A percentile compares a stretch with the other conserved stretches of the same genome.
phyloP scores from a whole-genome alignment of 2,888 invertebrate species.

The Zhengitettix transpicula region DNA sequence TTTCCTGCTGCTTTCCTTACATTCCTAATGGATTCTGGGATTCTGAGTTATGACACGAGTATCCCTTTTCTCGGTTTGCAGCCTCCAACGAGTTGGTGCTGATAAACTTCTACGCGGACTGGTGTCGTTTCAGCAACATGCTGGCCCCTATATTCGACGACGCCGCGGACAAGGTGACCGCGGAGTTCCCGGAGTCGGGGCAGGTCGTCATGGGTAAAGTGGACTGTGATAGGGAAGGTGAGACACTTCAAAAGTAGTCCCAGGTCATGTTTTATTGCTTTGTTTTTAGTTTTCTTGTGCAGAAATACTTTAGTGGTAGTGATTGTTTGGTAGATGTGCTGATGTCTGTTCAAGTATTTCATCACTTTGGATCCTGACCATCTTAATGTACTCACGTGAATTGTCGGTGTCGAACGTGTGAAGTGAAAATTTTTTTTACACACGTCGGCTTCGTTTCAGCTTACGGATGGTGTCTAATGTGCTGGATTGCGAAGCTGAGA shows the following conservation, averaged over 20 bases:
- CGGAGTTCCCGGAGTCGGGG: constrained; percentile 55
- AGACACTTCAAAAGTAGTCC: constrained; percentile 16
- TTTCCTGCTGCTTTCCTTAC: too few species aligned
- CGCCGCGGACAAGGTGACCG: constrained; percentile 70
- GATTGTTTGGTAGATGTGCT: too few species aligned
- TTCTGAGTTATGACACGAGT: background rate
- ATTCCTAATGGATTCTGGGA: too few species aligned
- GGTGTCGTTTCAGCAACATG: constrained; percentile 98
- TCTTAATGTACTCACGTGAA: too few species aligned
- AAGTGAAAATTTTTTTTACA: too few species aligned
- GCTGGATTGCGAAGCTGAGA: too few species aligned
- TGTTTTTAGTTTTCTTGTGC: constrained; percentile 7
- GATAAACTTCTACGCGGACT: constrained; percentile 98
- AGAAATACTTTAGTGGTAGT: too few species aligned
- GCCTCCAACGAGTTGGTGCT: constrained; percentile 93
- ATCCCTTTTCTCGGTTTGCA: constrained; percentile 31
- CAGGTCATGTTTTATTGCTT: background rate
- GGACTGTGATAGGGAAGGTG: constrained; percentile 86
- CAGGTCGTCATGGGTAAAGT: constrained; percentile 90
- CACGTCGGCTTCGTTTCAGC: too few species aligned
- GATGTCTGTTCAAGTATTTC: too few species aligned
- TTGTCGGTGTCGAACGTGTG: too few species aligned
- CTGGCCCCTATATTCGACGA: constrained; percentile 93
- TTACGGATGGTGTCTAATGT: too few species aligned
- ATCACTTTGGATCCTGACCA: too few species aligned